phyloP scores from a whole-genome alignment of 2,113 vertebrate species.

The Oryzias celebensis region DNA sequence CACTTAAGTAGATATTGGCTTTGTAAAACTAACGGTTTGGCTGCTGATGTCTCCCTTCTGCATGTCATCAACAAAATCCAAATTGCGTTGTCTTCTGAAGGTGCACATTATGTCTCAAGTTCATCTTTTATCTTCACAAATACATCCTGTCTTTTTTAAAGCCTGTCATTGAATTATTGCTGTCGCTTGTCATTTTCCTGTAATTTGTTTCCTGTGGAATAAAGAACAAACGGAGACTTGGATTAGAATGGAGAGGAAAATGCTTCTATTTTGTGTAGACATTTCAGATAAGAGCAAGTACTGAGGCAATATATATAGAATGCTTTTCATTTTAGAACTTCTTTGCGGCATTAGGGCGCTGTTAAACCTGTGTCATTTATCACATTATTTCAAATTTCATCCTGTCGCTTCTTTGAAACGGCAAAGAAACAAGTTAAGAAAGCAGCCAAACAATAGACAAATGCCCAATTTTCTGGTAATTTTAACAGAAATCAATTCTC shows the following conservation, averaged over 20 bases:
- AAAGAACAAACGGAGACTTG: slow-evolving; percentile 44
- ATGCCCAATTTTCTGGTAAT: slow-evolving; percentile 36
- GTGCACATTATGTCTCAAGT: slow-evolving; percentile 57
- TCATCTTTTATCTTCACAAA: slow-evolving; percentile 52
- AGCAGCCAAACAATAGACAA: slow-evolving; percentile 39
- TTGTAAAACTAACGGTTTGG: slow-evolving; percentile 46
- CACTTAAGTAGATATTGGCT: slow-evolving; percentile 41
- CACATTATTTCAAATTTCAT: slow-evolving; percentile 55
- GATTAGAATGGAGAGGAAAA: slow-evolving; percentile 58
- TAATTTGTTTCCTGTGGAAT: slow-evolving; percentile 79
- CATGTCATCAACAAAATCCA: slow-evolving; percentile 51
- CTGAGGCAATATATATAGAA: slow-evolving; percentile 52
- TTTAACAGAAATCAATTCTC: slow-evolving; percentile 43
- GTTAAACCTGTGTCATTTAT: slow-evolving; percentile 53
- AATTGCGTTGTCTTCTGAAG: slow-evolving; percentile 64
- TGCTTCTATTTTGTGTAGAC: slow-evolving; percentile 59
- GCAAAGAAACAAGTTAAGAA: slow-evolving; percentile 23
- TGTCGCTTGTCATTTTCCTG: slow-evolving; percentile 66
- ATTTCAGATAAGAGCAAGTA: slow-evolving; percentile 37
- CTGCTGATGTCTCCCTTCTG: slow-evolving; percentile 30
- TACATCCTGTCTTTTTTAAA: slow-evolving; percentile 63
- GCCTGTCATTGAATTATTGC: slow-evolving; percentile 65
- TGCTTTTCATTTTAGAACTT: slow-evolving; percentile 45
- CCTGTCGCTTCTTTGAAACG: slow-evolving; percentile 4
- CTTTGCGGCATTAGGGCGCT: slow-evolving; percentile 38